These are phyloP conservation scores for Crocuta crocuta DNA, from an alignment of 2,113 vertebrate genomes.

Conservation along the genomic window DNA sequence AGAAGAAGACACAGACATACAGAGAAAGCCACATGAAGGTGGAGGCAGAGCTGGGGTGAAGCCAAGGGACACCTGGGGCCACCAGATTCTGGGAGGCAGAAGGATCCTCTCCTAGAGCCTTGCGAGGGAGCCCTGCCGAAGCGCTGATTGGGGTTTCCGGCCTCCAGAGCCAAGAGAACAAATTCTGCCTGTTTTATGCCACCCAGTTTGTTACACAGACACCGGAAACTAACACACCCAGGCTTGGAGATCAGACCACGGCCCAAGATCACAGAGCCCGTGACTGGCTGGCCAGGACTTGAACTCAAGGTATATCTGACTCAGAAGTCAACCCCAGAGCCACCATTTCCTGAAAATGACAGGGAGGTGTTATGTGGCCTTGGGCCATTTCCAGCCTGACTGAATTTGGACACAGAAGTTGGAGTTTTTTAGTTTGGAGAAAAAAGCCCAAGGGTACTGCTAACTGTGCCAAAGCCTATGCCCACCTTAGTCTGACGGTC, in stretches of 20 bases:
- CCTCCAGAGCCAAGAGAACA: not conserved
- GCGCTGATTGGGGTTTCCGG: not conserved
- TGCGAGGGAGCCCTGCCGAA: not conserved
- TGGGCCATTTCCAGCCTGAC: not conserved
- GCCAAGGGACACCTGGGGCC: not conserved
- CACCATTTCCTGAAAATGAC: not conserved
- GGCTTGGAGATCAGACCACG: not conserved
- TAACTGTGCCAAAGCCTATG: not conserved
- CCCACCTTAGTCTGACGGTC: not conserved
- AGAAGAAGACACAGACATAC: not conserved
- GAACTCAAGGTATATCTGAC: not conserved
- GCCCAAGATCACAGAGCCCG: not conserved
- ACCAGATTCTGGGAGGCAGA: not conserved
- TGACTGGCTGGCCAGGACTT: not conserved
- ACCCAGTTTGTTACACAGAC: not conserved
- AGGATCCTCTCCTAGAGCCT: not conserved
- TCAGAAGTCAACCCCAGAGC: not conserved
- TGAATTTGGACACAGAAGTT: not conserved
- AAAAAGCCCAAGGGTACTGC: not conserved
- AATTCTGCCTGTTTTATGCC: not conserved
- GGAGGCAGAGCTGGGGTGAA: not conserved
- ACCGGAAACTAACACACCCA: not conserved
- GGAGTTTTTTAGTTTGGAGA: not conserved
- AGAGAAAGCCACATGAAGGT: not conserved
- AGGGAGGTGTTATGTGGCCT: not conserved